Percentiles rank a stretch among this genome's conserved stretches.
Conservation (phyloP, 1,140 invertebrate species). For the Drosophila pectinifera region DNA sequence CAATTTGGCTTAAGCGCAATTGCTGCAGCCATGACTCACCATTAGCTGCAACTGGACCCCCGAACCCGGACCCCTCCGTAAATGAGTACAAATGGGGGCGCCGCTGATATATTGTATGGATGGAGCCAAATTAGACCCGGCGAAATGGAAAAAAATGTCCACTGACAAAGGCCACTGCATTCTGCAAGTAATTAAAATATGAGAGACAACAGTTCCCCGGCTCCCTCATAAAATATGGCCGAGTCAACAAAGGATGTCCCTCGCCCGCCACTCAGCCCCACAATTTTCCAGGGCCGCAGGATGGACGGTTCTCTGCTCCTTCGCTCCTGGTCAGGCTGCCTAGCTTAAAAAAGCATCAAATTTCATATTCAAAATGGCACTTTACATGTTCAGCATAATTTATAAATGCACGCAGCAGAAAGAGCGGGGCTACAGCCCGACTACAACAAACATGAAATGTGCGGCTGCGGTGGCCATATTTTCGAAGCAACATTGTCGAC, state of each 20-base stretch:
- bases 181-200: constrained; percentile 82
- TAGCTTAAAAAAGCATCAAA: constrained; percentile 85
- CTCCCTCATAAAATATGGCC: constrained; percentile 60
- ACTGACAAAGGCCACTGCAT: constrained; percentile 48
- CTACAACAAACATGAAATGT: constrained; percentile 75
- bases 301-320: constrained; percentile 5
- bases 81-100: constrained; percentile 68
- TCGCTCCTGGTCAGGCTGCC: constrained; percentile 38
- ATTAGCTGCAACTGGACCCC: constrained; percentile 41
- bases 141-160: constrained; percentile 64
- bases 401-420: constrained; percentile 78
- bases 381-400: constrained; percentile 85
- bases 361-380: constrained; percentile 85
- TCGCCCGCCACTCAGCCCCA: background rate
- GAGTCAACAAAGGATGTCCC: constrained; percentile 56
- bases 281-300: background rate
- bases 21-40: constrained; percentile 50
- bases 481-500: constrained; percentile 81
- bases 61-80: constrained; percentile 3
- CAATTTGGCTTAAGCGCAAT: constrained; percentile 33
- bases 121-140: constrained; percentile 60
- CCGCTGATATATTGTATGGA: constrained; percentile 41
- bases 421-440: constrained; percentile 21
- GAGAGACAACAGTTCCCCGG: constrained; percentile 34
- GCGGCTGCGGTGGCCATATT: constrained; percentile 79